Evolutionary conservation across 2,888 invertebrate species (phyloP), one percentile per base, ranked within the genome.

Genomic region (Anticlea derivata): DNA sequence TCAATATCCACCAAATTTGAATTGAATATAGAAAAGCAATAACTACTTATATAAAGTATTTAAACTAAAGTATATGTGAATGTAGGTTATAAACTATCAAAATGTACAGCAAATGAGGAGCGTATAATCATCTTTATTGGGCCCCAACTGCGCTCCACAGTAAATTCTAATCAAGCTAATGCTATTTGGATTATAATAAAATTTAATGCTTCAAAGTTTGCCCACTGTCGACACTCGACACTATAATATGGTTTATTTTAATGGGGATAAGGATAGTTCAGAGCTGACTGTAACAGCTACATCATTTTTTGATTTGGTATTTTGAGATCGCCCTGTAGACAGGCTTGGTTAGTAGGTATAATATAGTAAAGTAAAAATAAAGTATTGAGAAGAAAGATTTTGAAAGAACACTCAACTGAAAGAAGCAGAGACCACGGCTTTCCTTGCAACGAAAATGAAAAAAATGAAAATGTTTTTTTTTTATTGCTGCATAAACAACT

Each of bases 81-180:
- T 33, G 26, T 24, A 12, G 24, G 24, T 0, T 20, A 22, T 39
- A 35, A 35, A 37, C 31, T 33, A 43, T 41, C 10, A 37, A 41
- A 52, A 33, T 27, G 41, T 38, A 47, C 37, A 17, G 38, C 47
- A 43, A 52, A 52, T 46, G 46, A 50, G 54, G 54, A 41, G 51
- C 27, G 26, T 50, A 43, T 55, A 55, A 53, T 58, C 50, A 56
- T 58, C 39, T 56, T 54, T 58, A 61, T 55, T 58, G 54, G 56
- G 50, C 52, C 58, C 54, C 56, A 55, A 54, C 50, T 34, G 55
- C 41, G 49, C 40, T 34, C 54, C 34, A 44, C 51, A 57, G 52
- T 57, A 50, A 55, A 50, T 57, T 58, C 55, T 53, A 61, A 61
- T 61, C 61, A 61, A 53, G 50, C 55, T 58, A 58, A 58, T 57